These are phyloP conservation scores for Eidolon helvum DNA, from an alignment of 2,113 vertebrate species.

Conservation along the genomic window DNA sequence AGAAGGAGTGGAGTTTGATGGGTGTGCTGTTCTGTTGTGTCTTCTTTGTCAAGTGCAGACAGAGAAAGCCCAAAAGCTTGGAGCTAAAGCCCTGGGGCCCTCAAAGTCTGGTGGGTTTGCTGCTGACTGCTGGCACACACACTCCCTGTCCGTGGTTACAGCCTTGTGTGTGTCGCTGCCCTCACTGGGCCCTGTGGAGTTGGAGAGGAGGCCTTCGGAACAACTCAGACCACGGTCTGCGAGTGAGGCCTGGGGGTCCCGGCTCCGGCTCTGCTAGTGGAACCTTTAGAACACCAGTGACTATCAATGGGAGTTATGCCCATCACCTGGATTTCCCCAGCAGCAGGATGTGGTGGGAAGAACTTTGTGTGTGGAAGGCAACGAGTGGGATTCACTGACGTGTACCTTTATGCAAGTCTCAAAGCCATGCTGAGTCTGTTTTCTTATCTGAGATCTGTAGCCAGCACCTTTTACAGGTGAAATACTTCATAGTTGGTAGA, in stretches of 20 bases:
- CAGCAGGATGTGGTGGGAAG: background rate
- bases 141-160: fast-evolving
- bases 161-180: background rate
- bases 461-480: background rate
- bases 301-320: background rate
- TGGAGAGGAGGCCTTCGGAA: background rate
- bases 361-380: background rate
- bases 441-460: background rate
- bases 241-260: background rate
- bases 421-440: background rate
- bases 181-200: background rate
- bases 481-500: background rate
- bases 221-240: background rate
- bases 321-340: background rate
- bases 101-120: background rate
- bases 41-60: background rate
- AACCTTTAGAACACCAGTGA: background rate
- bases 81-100: background rate
- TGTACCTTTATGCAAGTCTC: background rate
- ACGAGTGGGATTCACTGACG: fast-evolving
- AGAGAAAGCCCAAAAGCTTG: background rate
- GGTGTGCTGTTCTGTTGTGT: background rate
- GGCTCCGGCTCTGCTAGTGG: too few relatives aligned
- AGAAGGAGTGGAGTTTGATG: background rate
- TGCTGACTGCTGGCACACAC: background rate